These are phyloP conservation scores for Cantharis rufa DNA, from an alignment of 2,888 invertebrate genomes.

Conservation along the genomic window DNA sequence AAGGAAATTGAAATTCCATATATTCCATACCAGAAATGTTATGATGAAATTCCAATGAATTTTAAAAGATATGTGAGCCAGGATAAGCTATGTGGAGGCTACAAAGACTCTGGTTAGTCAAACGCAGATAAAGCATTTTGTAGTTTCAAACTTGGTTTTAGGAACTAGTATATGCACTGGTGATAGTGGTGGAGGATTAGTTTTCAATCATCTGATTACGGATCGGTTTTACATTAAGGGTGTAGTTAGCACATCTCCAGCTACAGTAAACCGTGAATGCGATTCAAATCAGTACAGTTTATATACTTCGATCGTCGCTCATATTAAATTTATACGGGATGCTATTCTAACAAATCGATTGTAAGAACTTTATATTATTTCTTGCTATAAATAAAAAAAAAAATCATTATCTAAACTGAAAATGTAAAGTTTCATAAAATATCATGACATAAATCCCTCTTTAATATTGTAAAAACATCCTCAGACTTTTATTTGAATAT, in stretches of 20 bases:
- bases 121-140: no score
- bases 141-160: not conserved
- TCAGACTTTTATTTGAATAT: no score
- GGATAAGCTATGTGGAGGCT: not conserved
- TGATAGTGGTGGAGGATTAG: not conserved
- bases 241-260: not conserved
- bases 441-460: no score
- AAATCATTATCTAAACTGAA: no score
- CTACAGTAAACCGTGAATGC: not conserved
- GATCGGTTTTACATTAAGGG: not conserved
- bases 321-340: not conserved
- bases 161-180: not conserved
- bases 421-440: no score
- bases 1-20: not conserved
- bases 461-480: no score
- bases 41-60: not conserved
- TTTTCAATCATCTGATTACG: not conserved
- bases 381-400: no score
- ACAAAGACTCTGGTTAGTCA: not conserved
- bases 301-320: not conserved
- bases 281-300: not conserved
- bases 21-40: not conserved
- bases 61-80: not conserved
- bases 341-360: not conserved
- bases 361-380: not conserved